These are phyloP conservation scores for Paramormyrops kingsleyae DNA, from an alignment of 2,113 vertebrate genomes.

Conservation along the genomic window DNA sequence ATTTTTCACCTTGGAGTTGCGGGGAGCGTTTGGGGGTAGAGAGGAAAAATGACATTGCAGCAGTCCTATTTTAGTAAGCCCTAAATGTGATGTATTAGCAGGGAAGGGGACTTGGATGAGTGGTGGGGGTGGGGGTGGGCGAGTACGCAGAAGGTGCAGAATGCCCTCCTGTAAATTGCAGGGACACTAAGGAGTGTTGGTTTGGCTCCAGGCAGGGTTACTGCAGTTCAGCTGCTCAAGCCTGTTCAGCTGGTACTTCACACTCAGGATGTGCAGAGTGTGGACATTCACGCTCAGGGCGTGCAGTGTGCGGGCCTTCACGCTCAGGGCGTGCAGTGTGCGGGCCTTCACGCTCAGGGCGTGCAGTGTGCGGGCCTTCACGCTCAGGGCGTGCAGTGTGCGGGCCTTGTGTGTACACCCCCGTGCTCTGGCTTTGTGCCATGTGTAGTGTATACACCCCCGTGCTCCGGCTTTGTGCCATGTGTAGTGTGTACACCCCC, in stretches of 20 bases:
- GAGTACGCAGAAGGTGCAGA: background rate
- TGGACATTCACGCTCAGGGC: background rate
- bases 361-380: background rate
- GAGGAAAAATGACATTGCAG: conserved; percentile 41
- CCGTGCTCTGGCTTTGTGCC: no score
- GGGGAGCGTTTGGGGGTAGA: conserved; percentile 22
- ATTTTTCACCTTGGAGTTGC: conserved; percentile 40
- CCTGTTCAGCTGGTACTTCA: background rate
- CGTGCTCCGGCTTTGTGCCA: no score
- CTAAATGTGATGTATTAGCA: conserved; percentile 54
- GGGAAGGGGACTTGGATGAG: background rate
- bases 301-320: background rate
- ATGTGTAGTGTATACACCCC: background rate
- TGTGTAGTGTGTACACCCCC: no score
- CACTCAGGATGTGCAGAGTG: background rate
- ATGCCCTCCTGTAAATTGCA: background rate
- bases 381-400: background rate
- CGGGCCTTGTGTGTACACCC: no score
- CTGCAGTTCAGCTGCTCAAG: background rate
- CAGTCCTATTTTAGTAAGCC: conserved; percentile 53
- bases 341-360: background rate
- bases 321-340: background rate
- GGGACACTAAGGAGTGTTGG: background rate
- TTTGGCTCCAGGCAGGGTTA: background rate
- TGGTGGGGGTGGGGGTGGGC: background rate